Conservation (phyloP, 2,797 vertebrate genomes). For the Triplophysa bombifrons region DNA sequence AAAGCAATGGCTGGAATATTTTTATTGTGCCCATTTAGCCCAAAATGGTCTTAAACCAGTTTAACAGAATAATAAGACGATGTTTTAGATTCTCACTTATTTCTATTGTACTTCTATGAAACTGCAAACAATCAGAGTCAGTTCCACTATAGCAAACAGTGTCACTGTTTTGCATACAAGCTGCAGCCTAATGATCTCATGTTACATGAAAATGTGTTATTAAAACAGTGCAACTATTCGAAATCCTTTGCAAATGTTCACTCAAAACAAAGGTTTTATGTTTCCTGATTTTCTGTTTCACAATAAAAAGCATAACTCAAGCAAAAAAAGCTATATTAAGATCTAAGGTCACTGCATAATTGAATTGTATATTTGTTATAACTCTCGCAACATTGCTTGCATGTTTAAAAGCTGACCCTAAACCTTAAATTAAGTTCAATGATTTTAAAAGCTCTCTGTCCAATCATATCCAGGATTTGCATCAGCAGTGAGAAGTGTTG, state of each 20-base stretch:
- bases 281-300: neutral
- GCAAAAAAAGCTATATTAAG: neutral
- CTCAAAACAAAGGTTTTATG: neutral
- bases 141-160: neutral
- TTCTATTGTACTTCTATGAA: neutral
- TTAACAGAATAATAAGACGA: too few relatives aligned
- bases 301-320: neutral
- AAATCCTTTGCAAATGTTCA: conserved; percentile 28
- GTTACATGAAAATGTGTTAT: conserved; percentile 29
- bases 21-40: neutral
- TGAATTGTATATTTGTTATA: neutral
- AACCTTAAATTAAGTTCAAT: neutral
- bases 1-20: neutral
- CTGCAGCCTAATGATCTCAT: neutral
- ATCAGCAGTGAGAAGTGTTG: conserved; percentile 2
- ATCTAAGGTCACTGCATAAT: conserved; percentile 1
- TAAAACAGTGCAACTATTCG: neutral
- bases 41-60: neutral
- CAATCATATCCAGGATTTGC: neutral
- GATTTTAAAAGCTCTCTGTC: conserved; percentile 5
- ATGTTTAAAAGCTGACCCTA: neutral
- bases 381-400: neutral
- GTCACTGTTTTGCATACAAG: conserved; percentile 17
- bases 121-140: neutral
- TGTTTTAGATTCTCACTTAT: neutral